These are phyloP conservation scores for Linnaemya vulpina DNA, from an alignment of 2,888 invertebrate genomes.

Conservation along the genomic window DNA sequence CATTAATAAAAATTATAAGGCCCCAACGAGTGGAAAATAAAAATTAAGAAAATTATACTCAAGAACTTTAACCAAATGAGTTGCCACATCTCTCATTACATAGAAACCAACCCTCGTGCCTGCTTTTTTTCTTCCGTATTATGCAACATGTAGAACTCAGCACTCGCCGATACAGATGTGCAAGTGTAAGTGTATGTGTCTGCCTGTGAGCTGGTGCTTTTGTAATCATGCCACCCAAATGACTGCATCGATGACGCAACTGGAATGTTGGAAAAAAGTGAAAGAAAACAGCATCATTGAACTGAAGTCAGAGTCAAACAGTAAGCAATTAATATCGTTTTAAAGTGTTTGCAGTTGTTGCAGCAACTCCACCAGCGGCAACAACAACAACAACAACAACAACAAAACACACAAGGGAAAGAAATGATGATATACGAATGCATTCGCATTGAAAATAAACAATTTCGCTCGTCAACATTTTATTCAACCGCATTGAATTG, in stretches of 20 bases:
- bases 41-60: too few species aligned
- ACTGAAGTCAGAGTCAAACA: conserved; percentile 58
- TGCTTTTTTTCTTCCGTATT: not conserved
- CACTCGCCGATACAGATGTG: not conserved
- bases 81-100: too few species aligned
- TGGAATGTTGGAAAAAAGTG: conserved; percentile 32
- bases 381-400: not conserved
- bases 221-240: conserved; percentile 40
- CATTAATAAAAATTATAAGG: too few species aligned
- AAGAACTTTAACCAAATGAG: too few species aligned
- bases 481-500: conserved; percentile 12
- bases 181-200: not conserved
- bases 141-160: conserved; percentile 26
- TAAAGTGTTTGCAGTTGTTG: conserved; percentile 57
- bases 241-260: conserved; percentile 30
- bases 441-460: conserved; percentile 41
- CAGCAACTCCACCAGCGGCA: not conserved
- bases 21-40: too few species aligned
- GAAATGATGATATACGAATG: conserved; percentile 44
- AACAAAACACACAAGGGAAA: too few species aligned
- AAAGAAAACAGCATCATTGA: conserved; percentile 38
- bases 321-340: conserved; percentile 69
- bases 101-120: not conserved
- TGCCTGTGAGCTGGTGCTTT: not conserved
- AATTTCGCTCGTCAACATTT: conserved; percentile 21